Conservation (phyloP, 2,888 invertebrate genomes). For the Heliconius cydno region DNA sequence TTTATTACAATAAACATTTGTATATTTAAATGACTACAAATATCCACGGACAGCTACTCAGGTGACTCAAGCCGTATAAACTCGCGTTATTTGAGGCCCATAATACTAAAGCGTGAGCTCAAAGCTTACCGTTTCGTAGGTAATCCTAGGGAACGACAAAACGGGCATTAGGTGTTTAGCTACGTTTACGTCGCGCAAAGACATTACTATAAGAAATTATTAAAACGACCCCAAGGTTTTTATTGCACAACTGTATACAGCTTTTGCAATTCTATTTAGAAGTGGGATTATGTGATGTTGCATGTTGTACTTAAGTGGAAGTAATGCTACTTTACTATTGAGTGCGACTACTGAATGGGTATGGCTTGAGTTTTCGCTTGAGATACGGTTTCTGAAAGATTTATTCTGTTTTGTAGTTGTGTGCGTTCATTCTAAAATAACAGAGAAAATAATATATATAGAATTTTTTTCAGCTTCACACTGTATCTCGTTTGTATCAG, state of each 20-base stretch:
- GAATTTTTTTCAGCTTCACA: not conserved
- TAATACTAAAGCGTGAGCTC: constrained; percentile 49
- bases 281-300: constrained; percentile 40
- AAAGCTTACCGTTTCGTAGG: constrained; percentile 49
- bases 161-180: constrained; percentile 45
- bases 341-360: constrained; percentile 21
- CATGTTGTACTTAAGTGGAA: constrained; percentile 40
- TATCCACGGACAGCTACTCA: constrained; percentile 1
- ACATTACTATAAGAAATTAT: constrained; percentile 49
- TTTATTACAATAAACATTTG: not conserved
- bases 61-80: constrained; percentile 47
- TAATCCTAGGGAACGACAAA: constrained; percentile 50
- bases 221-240: constrained; percentile 44
- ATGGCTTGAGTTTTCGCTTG: constrained; percentile 4
- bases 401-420: not conserved
- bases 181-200: constrained; percentile 46
- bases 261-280: constrained; percentile 46
- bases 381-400: constrained; percentile 7
- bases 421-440: not conserved
- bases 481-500: too few species aligned
- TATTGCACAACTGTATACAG: constrained; percentile 45
- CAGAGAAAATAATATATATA: not conserved
- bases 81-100: constrained; percentile 49
- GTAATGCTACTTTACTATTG: constrained; percentile 39
- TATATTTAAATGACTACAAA: too few species aligned